A percentile compares a stretch with the other conserved stretches of the same genome.
These are phyloP conservation scores for Monochamus alternatus DNA, from an alignment of 2,888 invertebrate species.

Conservation along the genomic window DNA sequence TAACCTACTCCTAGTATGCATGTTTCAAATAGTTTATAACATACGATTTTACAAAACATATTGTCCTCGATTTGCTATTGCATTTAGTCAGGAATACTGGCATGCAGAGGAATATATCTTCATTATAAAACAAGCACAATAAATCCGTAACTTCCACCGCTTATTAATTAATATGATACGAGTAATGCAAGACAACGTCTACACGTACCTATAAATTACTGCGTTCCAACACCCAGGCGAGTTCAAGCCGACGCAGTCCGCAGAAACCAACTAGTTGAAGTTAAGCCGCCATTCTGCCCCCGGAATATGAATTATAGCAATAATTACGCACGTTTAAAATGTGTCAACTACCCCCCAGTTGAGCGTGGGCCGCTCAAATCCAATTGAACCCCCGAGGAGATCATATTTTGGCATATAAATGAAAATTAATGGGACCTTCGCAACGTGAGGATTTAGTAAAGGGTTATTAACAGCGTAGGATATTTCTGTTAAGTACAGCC, in stretches of 20 bases:
- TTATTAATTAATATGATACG: conserved; percentile 7
- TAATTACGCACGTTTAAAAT: conserved; percentile 36
- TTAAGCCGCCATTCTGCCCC: conserved; percentile 35
- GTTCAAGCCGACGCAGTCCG: conserved; percentile 27
- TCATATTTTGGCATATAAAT: conserved; percentile 30
- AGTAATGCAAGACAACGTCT: neutral
- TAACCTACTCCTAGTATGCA: no score
- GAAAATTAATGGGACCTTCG: conserved; percentile 33
- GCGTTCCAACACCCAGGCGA: neutral
- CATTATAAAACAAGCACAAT: no score
- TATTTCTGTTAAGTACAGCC: neutral
- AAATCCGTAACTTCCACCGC: neutral
- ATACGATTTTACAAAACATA: no score
- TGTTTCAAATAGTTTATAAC: no score
- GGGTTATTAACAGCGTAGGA: neutral
- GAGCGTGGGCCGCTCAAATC: conserved; percentile 11
- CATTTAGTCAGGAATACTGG: no score
- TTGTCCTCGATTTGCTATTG: no score
- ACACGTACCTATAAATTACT: conserved; percentile 20
- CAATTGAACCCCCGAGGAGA: conserved; percentile 28
- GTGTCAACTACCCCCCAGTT: conserved; percentile 35
- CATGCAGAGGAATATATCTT: no score
- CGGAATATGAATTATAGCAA: conserved; percentile 40
- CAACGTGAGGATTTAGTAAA: neutral
- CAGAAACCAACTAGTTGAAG: conserved; percentile 30